Conservation (phyloP, 2,113 vertebrate genomes). For the Phaetusa simplex region DNA sequence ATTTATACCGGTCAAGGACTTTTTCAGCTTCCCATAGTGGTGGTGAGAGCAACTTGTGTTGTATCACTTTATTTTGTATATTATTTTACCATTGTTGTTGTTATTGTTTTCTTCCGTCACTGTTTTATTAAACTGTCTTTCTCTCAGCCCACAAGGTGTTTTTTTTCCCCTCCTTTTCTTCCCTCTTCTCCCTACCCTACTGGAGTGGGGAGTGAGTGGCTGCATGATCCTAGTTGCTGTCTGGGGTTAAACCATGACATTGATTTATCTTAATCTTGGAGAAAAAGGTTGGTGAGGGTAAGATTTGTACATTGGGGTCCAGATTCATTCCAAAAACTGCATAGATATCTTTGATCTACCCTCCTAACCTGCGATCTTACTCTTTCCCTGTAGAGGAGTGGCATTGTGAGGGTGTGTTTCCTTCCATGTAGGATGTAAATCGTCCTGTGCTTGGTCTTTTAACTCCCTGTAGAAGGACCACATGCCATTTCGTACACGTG, state of each 20-base stretch:
- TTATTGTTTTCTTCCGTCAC: not conserved
- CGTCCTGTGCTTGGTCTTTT: not conserved
- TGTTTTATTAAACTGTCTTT: not conserved
- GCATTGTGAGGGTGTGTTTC: not conserved
- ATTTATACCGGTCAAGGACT: not conserved
- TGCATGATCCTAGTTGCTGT: not conserved
- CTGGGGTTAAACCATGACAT: not conserved
- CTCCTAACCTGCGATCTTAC: not conserved
- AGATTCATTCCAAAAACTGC: not conserved
- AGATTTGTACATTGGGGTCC: not conserved
- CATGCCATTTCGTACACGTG: accelerated
- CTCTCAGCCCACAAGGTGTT: not conserved
- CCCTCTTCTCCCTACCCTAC: not conserved
- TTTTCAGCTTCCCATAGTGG: not conserved
- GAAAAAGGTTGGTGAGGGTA: not conserved
- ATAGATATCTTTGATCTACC: not conserved
- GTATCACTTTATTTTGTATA: not conserved
- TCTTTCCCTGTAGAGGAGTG: not conserved
- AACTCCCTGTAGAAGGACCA: not conserved
- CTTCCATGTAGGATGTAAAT: not conserved
- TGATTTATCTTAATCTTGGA: not conserved
- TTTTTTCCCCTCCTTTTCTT: not conserved
- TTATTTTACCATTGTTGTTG: not conserved
- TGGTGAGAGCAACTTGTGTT: not conserved
- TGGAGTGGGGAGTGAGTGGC: not conserved